Percentiles rank a stretch among this genome's conserved stretches.
phyloP scores from a whole-genome alignment of 2,113 vertebrate genomes.

The Lampris incognitus region DNA sequence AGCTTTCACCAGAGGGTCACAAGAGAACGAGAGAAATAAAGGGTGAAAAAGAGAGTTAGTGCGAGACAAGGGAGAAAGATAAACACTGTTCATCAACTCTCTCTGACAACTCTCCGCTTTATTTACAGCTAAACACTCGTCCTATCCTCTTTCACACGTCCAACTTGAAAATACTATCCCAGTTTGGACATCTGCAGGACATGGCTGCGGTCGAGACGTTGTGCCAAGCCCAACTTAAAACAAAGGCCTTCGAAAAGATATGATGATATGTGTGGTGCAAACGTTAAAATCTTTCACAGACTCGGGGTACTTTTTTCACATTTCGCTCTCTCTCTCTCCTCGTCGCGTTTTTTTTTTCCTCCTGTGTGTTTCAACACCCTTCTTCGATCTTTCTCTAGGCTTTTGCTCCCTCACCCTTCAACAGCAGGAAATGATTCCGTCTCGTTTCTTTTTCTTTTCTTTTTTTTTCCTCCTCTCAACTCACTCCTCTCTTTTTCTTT shows the following conservation, averaged over 20 bases:
- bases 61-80: constrained; percentile 14
- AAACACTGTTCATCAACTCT: constrained; percentile 50
- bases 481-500: constrained; percentile 41
- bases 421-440: constrained; percentile 75
- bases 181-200: constrained; percentile 43
- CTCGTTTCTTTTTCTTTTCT: constrained; percentile 28
- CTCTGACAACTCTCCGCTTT: constrained; percentile 5
- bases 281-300: constrained; percentile 41
- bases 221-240: constrained; percentile 24
- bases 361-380: constrained; percentile 35
- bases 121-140: constrained; percentile 49
- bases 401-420: constrained; percentile 44
- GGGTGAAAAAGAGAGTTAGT: constrained; percentile 24
- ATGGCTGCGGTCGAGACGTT: constrained; percentile 13
- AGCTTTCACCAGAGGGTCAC: constrained; percentile 34
- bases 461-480: background rate
- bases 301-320: constrained; percentile 10
- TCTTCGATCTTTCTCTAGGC: constrained; percentile 52
- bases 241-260: background rate
- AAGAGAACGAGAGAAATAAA: constrained; percentile 17
- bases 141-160: constrained; percentile 4
- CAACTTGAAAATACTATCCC: constrained; percentile 28
- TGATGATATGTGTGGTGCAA: background rate
- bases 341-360: background rate
- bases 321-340: constrained; percentile 3